Conservation (phyloP, 1,140 invertebrate genomes). For the Carposina sasakii region DNA sequence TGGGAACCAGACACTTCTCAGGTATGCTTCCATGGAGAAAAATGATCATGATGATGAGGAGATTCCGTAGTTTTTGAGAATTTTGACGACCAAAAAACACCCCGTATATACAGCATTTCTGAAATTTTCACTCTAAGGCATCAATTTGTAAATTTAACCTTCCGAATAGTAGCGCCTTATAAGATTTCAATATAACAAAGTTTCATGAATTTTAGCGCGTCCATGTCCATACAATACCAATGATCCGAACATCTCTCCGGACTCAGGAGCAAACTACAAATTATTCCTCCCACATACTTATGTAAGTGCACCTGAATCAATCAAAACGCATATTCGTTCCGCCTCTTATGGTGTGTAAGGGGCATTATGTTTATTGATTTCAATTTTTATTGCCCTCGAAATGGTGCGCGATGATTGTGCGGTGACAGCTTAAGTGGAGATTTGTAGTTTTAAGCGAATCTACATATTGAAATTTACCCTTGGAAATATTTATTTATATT, state of each 20-base stretch:
- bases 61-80: no score
- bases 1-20: no score
- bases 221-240: constrained; percentile 31
- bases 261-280: constrained; percentile 51
- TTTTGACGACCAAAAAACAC: neutral
- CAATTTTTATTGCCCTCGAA: constrained; percentile 14
- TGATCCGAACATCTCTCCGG: constrained; percentile 9
- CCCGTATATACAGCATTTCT: neutral
- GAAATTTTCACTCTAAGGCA: neutral
- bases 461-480: no score
- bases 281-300: constrained; percentile 64
- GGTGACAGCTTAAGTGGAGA: no score
- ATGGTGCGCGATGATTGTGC: no score
- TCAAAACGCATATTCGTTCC: constrained; percentile 51
- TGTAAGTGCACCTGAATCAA: constrained; percentile 65
- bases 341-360: constrained; percentile 42
- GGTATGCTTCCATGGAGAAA: no score
- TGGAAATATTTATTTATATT: no score
- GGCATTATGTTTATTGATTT: constrained; percentile 46
- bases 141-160: neutral
- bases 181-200: neutral
- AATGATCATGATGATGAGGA: no score
- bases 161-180: neutral
- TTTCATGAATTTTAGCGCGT: constrained; percentile 4
- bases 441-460: no score